Percentiles rank a stretch among this genome's conserved stretches.
Conservation (phyloP, 2,113 vertebrate genomes). For the Oncorhynchus tshawytscha region DNA sequence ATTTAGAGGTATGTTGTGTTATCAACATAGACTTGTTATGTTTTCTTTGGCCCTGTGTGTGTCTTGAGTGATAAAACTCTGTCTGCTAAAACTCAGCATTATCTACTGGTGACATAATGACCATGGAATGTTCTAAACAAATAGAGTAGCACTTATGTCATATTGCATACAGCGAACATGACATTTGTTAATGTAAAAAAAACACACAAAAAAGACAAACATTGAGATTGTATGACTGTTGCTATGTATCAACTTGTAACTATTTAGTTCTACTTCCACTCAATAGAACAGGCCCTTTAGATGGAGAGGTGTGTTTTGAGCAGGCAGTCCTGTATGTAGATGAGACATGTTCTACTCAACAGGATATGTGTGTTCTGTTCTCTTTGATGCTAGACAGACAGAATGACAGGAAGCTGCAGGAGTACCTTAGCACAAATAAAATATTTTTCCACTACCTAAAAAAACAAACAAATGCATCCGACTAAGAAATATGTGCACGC, state of each 20-base stretch:
- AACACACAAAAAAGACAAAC: neutral
- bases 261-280: neutral
- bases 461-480: neutral
- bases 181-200: neutral
- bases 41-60: neutral
- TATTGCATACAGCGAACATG: neutral
- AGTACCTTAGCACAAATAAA: neutral
- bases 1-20: neutral
- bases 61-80: neutral
- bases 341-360: neutral
- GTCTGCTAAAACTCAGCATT: neutral
- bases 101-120: slow-evolving; percentile 1
- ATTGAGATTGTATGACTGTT: too few species aligned
- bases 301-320: neutral
- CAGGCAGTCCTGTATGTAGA: neutral
- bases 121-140: slow-evolving; percentile 1
- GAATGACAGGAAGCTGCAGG: neutral
- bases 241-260: too few species aligned
- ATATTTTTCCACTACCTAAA: neutral
- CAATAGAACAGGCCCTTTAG: neutral
- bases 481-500: neutral
- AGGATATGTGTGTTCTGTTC: neutral
- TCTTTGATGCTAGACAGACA: neutral
- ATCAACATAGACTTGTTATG: neutral
- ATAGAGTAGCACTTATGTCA: neutral